These are phyloP conservation scores for Poeciliopsis paucimaculata DNA, from an alignment of 2,797 vertebrate genomes.

Conservation along the genomic window DNA sequence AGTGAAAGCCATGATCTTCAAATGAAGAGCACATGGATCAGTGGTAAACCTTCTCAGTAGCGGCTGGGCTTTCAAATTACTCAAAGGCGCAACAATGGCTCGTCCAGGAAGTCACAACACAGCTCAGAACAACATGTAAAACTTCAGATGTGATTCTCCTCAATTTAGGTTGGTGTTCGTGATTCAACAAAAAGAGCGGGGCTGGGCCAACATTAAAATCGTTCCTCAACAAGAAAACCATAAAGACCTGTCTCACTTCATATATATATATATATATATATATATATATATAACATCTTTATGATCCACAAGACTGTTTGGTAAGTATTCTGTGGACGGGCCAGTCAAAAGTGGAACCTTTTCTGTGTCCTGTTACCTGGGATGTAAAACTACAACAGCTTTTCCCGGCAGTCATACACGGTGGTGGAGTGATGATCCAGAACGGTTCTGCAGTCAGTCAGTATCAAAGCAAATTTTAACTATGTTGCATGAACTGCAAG, in stretches of 20 bases:
- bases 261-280: too few species aligned
- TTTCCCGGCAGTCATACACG: not conserved
- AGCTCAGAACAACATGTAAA: not conserved
- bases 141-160: too few species aligned
- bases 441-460: not conserved
- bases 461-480: not conserved
- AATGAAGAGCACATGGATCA: not conserved
- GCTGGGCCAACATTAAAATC: not conserved
- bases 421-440: not conserved
- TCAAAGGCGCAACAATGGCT: not conserved
- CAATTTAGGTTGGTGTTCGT: not conserved
- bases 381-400: not conserved
- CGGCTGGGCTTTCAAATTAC: not conserved
- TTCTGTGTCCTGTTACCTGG: not conserved
- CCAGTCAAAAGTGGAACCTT: not conserved
- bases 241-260: not conserved
- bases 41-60: not conserved
- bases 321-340: not conserved
- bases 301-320: not conserved
- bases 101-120: not conserved
- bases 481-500: not conserved
- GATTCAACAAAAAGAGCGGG: not conserved
- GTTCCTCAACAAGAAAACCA: not conserved
- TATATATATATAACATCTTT: not conserved
- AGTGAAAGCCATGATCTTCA: not conserved